Base-by-base conservation (phyloP, 1,140 invertebrate species). In the Diorhabda sublineata region DNA sequence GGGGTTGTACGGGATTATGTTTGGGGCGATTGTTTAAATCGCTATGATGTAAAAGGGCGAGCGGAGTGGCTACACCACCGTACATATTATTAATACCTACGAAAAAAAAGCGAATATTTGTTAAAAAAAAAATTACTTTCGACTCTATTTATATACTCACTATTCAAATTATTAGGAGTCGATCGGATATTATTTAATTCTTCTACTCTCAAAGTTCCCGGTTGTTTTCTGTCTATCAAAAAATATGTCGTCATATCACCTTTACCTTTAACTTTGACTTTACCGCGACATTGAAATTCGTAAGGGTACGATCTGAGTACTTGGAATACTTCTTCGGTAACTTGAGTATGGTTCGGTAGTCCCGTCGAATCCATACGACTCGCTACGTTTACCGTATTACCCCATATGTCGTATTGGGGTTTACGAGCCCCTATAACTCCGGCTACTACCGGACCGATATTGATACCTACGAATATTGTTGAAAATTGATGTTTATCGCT, bases 341-440 rank as follows among this genome's bases (percentile, higher is more conserved):
- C 90, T 84, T 94, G 93, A 8, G 89, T 93, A 78, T 93, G 91
- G 79, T 93, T 93, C 0, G 92, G 91, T 58, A 93, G 83, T 2
- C 92, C 92, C 0, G 92, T 94, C 3, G 91, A 92, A 78, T 95
- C 92, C 92, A 95, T 94, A 4, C 92, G 84, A 78, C 92, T 94
- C 2, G 95, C 95, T 3, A 97, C 92, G 82, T 96, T 97, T 2
- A 98, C 95, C 7, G 95, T 96, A 81, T 97, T 97, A 2, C 95
- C 95, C 95, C 95, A 97, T 75, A 97, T 97, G 79, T 97, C 95
- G 81, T 97, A 98, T 77, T 97, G 95, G 8, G 96, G 96, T 81
- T 97, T 97, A 59, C 93, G 85, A 1, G 94, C 94, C 11, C 95
- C 96, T 71, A 98, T 97, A 0, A 98, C 96, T 11, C 96, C 96